phyloP scores from a whole-genome alignment of 2,888 invertebrate species.

The Cryptocephalus moraei region DNA sequence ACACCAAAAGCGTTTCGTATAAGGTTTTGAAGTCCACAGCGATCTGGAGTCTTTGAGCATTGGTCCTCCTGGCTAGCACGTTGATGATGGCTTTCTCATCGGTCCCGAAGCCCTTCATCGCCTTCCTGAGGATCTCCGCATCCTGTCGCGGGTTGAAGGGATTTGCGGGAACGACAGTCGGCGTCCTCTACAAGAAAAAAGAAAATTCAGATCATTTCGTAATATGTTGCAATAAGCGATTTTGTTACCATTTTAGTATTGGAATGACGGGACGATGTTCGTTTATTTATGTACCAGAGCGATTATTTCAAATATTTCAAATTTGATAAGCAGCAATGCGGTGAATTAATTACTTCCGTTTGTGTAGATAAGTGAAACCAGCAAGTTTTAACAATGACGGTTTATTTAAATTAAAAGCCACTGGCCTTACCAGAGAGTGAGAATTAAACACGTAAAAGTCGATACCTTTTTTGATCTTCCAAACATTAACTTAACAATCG shows the following conservation, averaged over 20 bases:
- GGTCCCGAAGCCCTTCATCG: constrained; percentile 89
- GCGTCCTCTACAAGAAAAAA: constrained; percentile 48
- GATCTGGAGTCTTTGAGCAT: constrained; percentile 78
- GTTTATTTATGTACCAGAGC: background rate
- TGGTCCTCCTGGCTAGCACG: constrained; percentile 71
- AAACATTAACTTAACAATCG: too few species aligned
- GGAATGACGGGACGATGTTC: too few species aligned
- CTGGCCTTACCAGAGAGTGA: too few species aligned
- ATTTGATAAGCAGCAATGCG: background rate
- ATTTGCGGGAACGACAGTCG: constrained; percentile 66
- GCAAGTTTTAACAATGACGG: too few species aligned
- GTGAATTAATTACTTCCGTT: background rate
- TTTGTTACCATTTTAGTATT: background rate
- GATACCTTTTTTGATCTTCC: too few species aligned
- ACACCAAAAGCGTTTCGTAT: constrained; percentile 42
- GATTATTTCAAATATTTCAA: background rate
- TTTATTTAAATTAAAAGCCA: too few species aligned
- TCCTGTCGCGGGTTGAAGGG: constrained; percentile 71
- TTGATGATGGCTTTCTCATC: constrained; percentile 84
- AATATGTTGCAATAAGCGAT: background rate
- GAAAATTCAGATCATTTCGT: background rate
- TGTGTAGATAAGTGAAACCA: background rate
- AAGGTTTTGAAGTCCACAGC: constrained; percentile 72
- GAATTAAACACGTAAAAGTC: too few species aligned
- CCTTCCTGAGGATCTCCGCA: constrained; percentile 72